Evolutionary conservation across 1,140 invertebrate genomes (phyloP), one percentile per base, ranked within the genome.

Genomic region (Arion vulgaris): DNA sequence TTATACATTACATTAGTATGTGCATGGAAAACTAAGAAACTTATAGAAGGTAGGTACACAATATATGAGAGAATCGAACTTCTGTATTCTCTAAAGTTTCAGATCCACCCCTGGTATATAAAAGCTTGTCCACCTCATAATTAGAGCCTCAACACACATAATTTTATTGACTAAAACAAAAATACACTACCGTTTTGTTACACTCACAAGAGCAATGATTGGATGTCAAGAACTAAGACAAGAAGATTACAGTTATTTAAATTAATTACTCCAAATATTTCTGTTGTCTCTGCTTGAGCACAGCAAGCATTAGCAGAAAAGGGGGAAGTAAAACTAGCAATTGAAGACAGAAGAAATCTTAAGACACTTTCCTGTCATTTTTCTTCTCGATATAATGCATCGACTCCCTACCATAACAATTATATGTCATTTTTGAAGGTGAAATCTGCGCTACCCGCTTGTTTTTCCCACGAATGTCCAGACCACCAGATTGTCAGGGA

Each of bases 371-470:
- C 53, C 28, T 66, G 62, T 32, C 62, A 66, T 66, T 32, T 66
- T 66, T 34, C 4, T 66, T 2, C 36, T 32, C 71, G 38, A 36
- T n/a, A n/a, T 72, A 41, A 72, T 41, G 38, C 38, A 36, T 45
- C 36, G 23, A 45, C 41, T 41, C 71, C 39, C 71, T 41, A 72
- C 41, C 45, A 51, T 34, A 38, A 39, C 76, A 78, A 78, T 78
- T 78, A 78, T 78, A 68, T 32, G 76, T 78, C 76, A 78, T 38
- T 78, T 66, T 51, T 78, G 32, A 51, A 15, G 36, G n/a, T 26
- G 32, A 57, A 78, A 78, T 78, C 62, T 78, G 76, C 39, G 76
- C 36, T 45, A 78, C 51, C 76, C 62, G 76, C 76, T 78, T 78
- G 53, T 53, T 78, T 78, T 78, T 78, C 76, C 34, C 76, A 78